phyloP scores from a whole-genome alignment of 2,888 invertebrate species.

The Ceratothoa steindachneri region DNA sequence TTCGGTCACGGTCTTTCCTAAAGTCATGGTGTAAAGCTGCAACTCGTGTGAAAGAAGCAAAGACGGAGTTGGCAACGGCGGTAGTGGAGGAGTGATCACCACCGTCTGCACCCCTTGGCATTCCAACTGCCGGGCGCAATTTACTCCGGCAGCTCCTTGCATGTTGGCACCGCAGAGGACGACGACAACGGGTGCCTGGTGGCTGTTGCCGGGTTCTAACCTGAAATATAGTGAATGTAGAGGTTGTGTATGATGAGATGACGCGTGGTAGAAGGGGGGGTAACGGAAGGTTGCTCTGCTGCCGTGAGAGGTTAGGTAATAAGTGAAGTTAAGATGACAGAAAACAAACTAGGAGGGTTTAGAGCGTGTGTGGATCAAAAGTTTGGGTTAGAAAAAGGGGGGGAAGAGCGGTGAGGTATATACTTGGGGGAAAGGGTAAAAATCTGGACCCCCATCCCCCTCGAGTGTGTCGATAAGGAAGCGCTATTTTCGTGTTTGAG shows the following conservation, averaged over 20 bases:
- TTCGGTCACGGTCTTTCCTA: constrained; percentile 50
- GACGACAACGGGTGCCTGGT: constrained; percentile 78
- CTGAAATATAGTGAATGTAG: constrained; percentile 52
- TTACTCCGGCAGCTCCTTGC: constrained; percentile 65
- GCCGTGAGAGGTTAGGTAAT: not conserved
- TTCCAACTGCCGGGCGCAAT: constrained; percentile 69
- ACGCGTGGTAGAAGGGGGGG: not conserved
- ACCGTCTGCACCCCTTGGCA: constrained; percentile 73
- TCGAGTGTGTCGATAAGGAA: too few species aligned
- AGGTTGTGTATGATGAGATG: not conserved
- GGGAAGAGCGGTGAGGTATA: too few species aligned
- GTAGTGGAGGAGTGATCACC: constrained; percentile 58
- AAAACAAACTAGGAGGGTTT: too few species aligned
- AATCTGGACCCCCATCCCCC: too few species aligned
- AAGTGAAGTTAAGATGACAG: not conserved
- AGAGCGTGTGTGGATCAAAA: too few species aligned
- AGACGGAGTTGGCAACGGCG: constrained; percentile 48
- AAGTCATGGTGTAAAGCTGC: constrained; percentile 64
- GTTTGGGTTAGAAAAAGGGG: too few species aligned
- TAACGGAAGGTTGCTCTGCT: not conserved
- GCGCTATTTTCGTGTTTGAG: too few species aligned
- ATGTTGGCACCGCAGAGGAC: constrained; percentile 68
- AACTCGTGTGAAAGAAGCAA: constrained; percentile 61
- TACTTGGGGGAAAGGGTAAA: too few species aligned
- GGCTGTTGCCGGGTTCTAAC: constrained; percentile 77